phyloP scores from a whole-genome alignment of 2,797 vertebrate species.

The Odontamblyopus lacepedii region DNA sequence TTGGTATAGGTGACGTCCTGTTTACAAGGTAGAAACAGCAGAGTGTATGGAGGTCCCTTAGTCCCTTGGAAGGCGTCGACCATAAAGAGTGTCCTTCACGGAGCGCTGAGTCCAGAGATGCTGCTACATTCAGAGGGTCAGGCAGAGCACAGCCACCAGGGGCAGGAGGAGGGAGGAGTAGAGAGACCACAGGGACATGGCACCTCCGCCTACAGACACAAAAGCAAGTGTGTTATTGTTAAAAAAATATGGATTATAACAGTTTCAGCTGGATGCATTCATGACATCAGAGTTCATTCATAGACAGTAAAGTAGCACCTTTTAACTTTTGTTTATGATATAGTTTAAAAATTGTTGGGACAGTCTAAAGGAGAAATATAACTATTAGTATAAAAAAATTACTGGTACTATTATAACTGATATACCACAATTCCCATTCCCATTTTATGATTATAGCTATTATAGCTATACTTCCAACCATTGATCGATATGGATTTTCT shows the following conservation, averaged over 20 bases:
- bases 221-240: slow-evolving; percentile 1
- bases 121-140: slow-evolving; percentile 92
- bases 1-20: slow-evolving; percentile 60
- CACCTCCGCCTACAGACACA: slow-evolving; percentile 77
- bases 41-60: slow-evolving; percentile 76
- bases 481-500: too few species aligned
- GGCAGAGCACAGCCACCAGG: slow-evolving; percentile 79
- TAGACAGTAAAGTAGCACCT: neutral
- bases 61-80: slow-evolving; percentile 77
- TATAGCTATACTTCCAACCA: too few species aligned
- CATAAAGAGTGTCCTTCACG: slow-evolving; percentile 77
- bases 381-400: too few species aligned
- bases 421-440: too few species aligned
- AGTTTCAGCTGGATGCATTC: neutral
- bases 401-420: too few species aligned
- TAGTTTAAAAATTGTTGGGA: too few species aligned
- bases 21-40: slow-evolving; percentile 56
- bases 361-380: too few species aligned
- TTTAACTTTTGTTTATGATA: neutral
- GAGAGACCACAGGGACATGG: slow-evolving; percentile 52
- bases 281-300: neutral
- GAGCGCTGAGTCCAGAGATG: slow-evolving; percentile 72
- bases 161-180: slow-evolving; percentile 75
- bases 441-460: neutral
- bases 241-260: neutral